Percentiles rank a stretch among this genome's conserved stretches.
Conservation (phyloP, 2,888 invertebrate species). For the Gari tellinella region DNA sequence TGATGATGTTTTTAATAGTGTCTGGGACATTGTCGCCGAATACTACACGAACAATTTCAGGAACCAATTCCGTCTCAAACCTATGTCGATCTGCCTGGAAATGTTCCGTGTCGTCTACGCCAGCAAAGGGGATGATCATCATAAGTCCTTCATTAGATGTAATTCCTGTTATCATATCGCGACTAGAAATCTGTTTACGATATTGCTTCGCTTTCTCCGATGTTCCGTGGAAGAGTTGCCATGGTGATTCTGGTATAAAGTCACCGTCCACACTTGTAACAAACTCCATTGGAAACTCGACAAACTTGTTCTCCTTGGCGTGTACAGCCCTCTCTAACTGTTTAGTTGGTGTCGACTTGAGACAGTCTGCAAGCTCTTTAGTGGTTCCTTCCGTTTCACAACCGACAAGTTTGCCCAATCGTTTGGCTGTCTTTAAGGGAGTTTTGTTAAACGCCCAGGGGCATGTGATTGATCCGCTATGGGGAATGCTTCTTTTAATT, state of each 20-base stretch:
- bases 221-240: constrained; percentile 92
- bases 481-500: constrained; percentile 68
- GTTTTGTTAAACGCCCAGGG: constrained; percentile 58
- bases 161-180: constrained; percentile 95
- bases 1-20: background rate
- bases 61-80: constrained; percentile 1
- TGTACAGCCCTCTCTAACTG: constrained; percentile 34
- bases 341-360: constrained; percentile 23
- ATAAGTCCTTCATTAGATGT: constrained; percentile 94
- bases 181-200: constrained; percentile 7
- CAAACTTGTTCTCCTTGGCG: constrained; percentile 3
- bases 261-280: constrained; percentile 95
- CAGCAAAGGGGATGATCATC: constrained; percentile 83
- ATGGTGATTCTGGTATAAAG: constrained; percentile 93
- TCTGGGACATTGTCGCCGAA: constrained; percentile 12
- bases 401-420: constrained; percentile 85
- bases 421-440: constrained; percentile 87
- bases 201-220: constrained; percentile 86
- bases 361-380: constrained; percentile 50
- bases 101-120: constrained; percentile 93
- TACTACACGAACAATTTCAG: background rate
- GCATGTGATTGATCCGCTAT: constrained; percentile 60
- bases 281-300: constrained; percentile 87
- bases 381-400: constrained; percentile 45
- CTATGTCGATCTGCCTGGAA: constrained; percentile 24